A percentile compares a stretch with the other conserved stretches of the same genome.
Conservation (phyloP, 2,113 vertebrate genomes). For the Oncorhynchus nerka region DNA sequence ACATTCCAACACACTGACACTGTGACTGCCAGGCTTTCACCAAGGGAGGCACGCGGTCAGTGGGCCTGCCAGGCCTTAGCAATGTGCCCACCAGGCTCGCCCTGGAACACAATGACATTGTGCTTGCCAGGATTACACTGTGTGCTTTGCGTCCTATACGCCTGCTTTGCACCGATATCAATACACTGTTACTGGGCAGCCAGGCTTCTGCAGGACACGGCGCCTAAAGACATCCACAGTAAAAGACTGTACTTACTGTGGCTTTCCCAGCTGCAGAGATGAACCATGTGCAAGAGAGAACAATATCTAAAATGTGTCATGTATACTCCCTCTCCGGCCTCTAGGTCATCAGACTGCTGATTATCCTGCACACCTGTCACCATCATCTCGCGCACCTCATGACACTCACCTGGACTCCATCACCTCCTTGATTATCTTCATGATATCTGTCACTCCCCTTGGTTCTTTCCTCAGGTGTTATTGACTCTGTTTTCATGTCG, state of each 20-base stretch:
- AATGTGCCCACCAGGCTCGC: constrained; percentile 21
- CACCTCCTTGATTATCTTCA: no score
- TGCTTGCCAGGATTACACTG: not conserved
- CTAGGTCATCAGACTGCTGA: no score
- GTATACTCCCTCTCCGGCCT: no score
- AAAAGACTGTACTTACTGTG: constrained; percentile 7
- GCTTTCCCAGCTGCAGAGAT: constrained; percentile 19
- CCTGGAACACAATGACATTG: constrained; percentile 48
- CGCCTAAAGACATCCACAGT: not conserved
- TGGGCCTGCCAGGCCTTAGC: constrained; percentile 11
- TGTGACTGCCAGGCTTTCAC: constrained; percentile 55
- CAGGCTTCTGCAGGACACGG: not conserved
- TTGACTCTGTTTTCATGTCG: no score
- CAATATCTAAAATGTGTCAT: not conserved
- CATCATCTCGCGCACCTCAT: no score
- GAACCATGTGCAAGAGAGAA: not conserved
- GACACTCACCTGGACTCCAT: no score
- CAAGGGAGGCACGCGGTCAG: constrained; percentile 34
- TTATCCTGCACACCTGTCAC: no score
- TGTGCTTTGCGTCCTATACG: constrained; percentile 5
- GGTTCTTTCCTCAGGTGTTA: no score
- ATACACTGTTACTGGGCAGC: not conserved
- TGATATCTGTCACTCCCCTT: no score
- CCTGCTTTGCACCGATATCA: not conserved
- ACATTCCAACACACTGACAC: constrained; percentile 71